Conservation (phyloP, 1,140 invertebrate genomes). For the Plutomurus gul region DNA sequence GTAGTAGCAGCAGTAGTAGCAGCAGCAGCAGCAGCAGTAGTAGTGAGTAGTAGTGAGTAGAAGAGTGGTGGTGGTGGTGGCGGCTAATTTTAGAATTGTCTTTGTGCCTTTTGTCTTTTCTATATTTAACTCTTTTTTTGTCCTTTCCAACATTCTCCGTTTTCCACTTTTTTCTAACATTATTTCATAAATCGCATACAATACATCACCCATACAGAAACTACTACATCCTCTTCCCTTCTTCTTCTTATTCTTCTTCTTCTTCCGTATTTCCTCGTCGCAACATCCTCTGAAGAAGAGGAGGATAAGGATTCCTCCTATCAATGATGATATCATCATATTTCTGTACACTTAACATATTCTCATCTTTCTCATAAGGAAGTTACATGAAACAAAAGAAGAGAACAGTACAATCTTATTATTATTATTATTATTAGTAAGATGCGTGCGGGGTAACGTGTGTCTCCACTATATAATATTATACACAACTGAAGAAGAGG, state of each 20-base stretch:
- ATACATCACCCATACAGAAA: background rate
- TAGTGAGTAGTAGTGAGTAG: too few relatives aligned
- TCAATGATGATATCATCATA: too few relatives aligned
- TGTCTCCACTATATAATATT: too few relatives aligned
- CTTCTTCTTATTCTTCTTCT: too few relatives aligned
- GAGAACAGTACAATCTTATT: background rate
- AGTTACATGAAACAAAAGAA: too few relatives aligned
- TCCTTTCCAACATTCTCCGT: constrained; percentile 12
- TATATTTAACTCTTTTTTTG: constrained; percentile 22
- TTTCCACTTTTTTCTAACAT: constrained; percentile 3
- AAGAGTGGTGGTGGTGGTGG: background rate
- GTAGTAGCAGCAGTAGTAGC: background rate
- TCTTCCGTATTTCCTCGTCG: too few relatives aligned
- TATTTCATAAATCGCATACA: constrained; percentile 21
- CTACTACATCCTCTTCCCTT: too few relatives aligned
- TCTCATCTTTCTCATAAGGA: too few relatives aligned
- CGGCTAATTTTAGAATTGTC: constrained; percentile 20
- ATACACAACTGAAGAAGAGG: background rate
- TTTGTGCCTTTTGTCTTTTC: constrained; percentile 29
- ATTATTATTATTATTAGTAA: background rate
- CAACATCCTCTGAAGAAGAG: too few relatives aligned
- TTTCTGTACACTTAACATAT: too few relatives aligned
- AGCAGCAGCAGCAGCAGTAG: background rate
- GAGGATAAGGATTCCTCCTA: too few relatives aligned
- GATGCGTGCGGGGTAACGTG: background rate